These are phyloP conservation scores for Notiomystis cincta DNA, from an alignment of 2,113 vertebrate genomes.

Conservation along the genomic window DNA sequence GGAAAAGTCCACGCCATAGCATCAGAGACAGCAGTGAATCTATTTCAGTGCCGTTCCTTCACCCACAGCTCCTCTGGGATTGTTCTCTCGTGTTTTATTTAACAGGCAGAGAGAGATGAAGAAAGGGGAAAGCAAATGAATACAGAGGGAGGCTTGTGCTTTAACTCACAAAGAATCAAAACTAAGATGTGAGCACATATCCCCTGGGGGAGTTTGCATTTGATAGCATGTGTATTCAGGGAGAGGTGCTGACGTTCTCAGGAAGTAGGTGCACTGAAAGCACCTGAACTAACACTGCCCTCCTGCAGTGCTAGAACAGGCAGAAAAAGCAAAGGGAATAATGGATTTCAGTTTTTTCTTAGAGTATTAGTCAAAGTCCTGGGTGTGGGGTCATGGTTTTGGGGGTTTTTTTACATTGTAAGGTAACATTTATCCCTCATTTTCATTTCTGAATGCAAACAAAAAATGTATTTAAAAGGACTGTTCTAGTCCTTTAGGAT, in stretches of 20 bases:
- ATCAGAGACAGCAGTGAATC: neutral
- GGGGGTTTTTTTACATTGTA: neutral
- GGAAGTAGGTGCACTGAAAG: neutral
- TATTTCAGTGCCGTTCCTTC: neutral
- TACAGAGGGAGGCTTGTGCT: neutral
- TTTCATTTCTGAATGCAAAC: neutral
- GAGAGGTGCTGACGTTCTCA: neutral
- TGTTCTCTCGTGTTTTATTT: conserved; percentile 17
- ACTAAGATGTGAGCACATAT: neutral
- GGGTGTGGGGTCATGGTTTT: neutral
- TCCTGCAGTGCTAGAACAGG: neutral
- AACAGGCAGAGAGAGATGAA: conserved; percentile 5
- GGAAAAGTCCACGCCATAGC: neutral
- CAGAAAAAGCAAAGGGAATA: conserved; percentile 11
- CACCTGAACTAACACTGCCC: conserved; percentile 11
- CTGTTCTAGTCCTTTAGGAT: neutral
- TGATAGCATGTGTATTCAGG: neutral
- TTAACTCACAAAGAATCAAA: conserved; percentile 27
- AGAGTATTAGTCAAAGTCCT: neutral
- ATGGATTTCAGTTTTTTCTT: neutral
- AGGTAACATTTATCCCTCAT: neutral
- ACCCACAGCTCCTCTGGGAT: neutral
- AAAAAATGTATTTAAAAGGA: neutral
- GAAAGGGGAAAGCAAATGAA: neutral
- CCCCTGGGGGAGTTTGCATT: neutral